Base-by-base conservation (phyloP, 2,797 vertebrate species). In the Lutjanus campechanus region DNA sequence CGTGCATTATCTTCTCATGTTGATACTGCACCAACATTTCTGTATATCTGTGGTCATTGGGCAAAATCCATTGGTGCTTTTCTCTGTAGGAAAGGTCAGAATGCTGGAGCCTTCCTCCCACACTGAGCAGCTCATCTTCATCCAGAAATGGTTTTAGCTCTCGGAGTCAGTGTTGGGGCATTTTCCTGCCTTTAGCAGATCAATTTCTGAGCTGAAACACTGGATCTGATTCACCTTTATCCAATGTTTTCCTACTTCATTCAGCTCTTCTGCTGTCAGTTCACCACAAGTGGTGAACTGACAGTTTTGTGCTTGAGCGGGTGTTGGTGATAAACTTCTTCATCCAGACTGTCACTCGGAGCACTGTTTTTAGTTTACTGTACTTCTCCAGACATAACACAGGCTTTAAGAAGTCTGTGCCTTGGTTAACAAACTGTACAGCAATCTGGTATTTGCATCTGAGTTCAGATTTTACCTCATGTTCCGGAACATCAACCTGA, bases 331-430 rank as follows among this genome's bases (percentile, higher is more conserved):
- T 22, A 20, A 55, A 55, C 20, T 11, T 55, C 54, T 55, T 55
- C n/a, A 55, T 25, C 54, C 20, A 55, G 12, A 75, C 71, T 19
- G 51, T 85, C 46, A 85, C 58, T 55, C 29, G 1, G 9, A 78
- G 19, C 25, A 82, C 79, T 41, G 11, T 63, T 36, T 68, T 77
- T 11, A 84, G 20, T 20, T 58, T 80, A 46, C 55, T 77, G 49
- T 77, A 72, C 43, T 17, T 79, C 54, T 56, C 20, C 7, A 76
- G 22, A 11, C 25, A 53, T 11, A 76, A 43, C 29, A 76, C 40
- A 15, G 44, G 66, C 22, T 46, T 62, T 16, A 51, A 11, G 22
- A 25, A 5, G 10, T 70, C 60, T 8, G 19, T 56, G n/a, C 53
- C 61, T 36, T 58, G 25, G 25, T 40, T 70, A 49, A 29, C 25